Evolutionary conservation across 2,113 vertebrate species (phyloP), one percentile per base, ranked within the genome.

Genomic region (Donacobius atricapilla): DNA sequence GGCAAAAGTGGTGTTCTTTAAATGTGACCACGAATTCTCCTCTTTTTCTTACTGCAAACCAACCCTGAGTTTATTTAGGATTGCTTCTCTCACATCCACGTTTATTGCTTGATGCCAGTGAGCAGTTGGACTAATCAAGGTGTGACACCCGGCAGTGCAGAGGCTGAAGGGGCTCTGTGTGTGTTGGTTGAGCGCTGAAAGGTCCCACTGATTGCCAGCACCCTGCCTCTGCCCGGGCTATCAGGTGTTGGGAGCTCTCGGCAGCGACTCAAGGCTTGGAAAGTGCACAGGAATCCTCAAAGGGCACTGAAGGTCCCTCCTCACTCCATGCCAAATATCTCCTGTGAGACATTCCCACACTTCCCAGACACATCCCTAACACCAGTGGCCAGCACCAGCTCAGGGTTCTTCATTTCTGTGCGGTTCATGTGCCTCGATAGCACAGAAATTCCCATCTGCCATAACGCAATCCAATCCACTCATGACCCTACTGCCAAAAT

Each of bases 61-160:
- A 81, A 2, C 48, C 3, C 33, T 35, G 44, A 51, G 0, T 78
- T 83, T 68, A 15, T 31, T 81, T 44, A 35, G 50, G 66, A 11
- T 35, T 76, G 37, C 37, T 82, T 78, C 60, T 81, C 82, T 42
- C 28, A 18, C 51, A 11, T 60, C 40, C n/a, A 19, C 0, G 1
- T 30, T 33, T 20, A 44, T 60, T 4, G 12, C 17, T 10, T 64
- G 64, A 51, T 94, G 94, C 91, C 91, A 95, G 3, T 30, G 90
- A 78, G 83, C 89, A 92, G 63, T 47, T 75, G 76, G 2, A 4
- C 76, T 92, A 91, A 91, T 87, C 83, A 64, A 89, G 93, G 94
- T 92, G 89, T 5, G 31, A 83, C 89, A 92, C 47, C 72, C 28
- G 12, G 80, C 86, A 87, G 83, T 71, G 76, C 89, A 64, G 72